Percentiles rank a stretch among this genome's conserved stretches.
Conservation (phyloP, 2,888 invertebrate species). For the Melanargia galathea region DNA sequence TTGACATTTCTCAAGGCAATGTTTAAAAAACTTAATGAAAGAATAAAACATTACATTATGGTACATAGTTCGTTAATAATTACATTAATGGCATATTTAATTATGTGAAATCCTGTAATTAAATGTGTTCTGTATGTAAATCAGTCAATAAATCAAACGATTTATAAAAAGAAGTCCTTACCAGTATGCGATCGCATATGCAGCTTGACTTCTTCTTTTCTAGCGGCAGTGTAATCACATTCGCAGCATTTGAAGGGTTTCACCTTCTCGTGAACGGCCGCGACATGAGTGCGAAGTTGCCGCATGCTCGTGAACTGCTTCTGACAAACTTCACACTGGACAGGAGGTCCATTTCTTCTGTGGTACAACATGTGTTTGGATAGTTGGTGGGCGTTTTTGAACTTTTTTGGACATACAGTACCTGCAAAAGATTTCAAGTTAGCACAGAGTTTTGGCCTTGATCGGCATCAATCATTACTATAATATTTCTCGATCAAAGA, state of each 20-base stretch:
- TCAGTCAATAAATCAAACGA: neutral
- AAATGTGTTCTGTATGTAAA: too few relatives aligned
- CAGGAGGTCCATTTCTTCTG: slow-evolving; percentile 57
- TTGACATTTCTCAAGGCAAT: too few relatives aligned
- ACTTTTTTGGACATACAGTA: slow-evolving; percentile 87
- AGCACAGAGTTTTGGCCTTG: neutral
- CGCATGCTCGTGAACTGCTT: slow-evolving; percentile 80
- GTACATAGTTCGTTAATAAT: too few relatives aligned
- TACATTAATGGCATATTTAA: too few relatives aligned
- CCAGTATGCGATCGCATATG: slow-evolving; percentile 88
- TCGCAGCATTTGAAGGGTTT: slow-evolving; percentile 85
- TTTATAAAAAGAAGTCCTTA: slow-evolving; percentile 47
- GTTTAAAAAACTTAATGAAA: too few relatives aligned
- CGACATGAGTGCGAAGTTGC: slow-evolving; percentile 79
- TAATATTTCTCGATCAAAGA: too few relatives aligned
- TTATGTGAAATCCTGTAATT: too few relatives aligned
- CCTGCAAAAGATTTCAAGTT: too few relatives aligned
- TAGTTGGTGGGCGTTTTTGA: slow-evolving; percentile 90
- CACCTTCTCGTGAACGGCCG: slow-evolving; percentile 85
- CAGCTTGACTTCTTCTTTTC: slow-evolving; percentile 84
- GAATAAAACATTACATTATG: too few relatives aligned
- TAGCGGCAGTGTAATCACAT: slow-evolving; percentile 86
- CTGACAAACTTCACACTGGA: slow-evolving; percentile 83
- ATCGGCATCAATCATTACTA: too few relatives aligned
- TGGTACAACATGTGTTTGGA: slow-evolving; percentile 88